Conservation (phyloP, 2,113 vertebrate species). For the Microtus richardsoni region DNA sequence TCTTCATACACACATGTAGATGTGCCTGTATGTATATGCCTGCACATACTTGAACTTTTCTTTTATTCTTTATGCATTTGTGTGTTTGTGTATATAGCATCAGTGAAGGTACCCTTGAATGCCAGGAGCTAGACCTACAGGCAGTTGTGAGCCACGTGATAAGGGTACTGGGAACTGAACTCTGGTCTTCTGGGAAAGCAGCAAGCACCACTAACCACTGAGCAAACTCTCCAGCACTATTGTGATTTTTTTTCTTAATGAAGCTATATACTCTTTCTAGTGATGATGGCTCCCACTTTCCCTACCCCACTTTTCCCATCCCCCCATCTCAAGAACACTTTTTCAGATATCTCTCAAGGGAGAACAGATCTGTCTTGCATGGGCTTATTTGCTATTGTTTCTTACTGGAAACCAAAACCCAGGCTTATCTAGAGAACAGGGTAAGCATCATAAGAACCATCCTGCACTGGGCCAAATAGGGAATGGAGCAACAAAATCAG, state of each 20-base stretch:
- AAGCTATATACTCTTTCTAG: background rate
- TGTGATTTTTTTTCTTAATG: background rate
- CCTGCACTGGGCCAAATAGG: background rate
- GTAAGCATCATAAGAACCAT: background rate
- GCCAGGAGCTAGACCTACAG: background rate
- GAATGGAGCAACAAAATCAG: background rate
- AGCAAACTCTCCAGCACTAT: background rate
- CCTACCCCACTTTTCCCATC: background rate
- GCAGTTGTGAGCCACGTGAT: background rate
- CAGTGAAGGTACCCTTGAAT: background rate
- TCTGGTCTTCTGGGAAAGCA: background rate
- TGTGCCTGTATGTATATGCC: background rate
- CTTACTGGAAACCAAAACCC: background rate
- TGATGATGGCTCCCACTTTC: background rate
- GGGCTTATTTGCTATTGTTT: background rate
- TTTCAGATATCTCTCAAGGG: background rate
- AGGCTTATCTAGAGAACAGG: background rate
- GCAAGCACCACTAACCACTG: background rate
- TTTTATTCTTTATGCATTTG: background rate
- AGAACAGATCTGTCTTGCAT: no score
- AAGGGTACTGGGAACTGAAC: background rate
- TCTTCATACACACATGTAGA: background rate
- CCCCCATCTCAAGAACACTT: background rate
- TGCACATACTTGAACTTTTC: background rate
- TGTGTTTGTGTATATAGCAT: background rate